Evolutionary conservation across 1,140 invertebrate genomes (phyloP).

Genomic region (Drosophila nigrodunni): DNA sequence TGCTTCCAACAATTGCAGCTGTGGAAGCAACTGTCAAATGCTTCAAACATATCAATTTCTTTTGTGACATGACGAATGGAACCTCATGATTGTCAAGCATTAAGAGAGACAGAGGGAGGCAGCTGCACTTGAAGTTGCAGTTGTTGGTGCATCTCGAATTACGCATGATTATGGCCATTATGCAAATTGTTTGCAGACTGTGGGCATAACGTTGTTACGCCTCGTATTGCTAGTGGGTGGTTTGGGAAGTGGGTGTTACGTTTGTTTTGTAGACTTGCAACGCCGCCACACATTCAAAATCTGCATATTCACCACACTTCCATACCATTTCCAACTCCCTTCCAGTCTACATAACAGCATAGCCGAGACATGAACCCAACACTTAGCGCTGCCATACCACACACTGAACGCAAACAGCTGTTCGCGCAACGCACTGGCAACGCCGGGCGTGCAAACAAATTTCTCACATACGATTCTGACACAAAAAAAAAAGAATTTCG

Average conservation of each 20-base stretch:
- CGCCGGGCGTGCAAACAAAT: neutral
- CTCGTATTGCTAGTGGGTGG: neutral
- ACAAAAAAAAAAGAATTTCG: neutral
- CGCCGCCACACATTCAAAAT: constrained; percentile 18
- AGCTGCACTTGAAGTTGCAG: constrained; percentile 19
- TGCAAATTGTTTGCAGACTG: constrained; percentile 23
- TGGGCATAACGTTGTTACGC: constrained; percentile 14
- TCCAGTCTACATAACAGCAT: constrained; percentile 31
- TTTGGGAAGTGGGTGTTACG: neutral
- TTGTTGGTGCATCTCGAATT: constrained; percentile 21
- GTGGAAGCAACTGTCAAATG: no score
- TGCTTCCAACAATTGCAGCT: no score
- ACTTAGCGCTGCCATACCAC: neutral
- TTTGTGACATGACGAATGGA: neutral
- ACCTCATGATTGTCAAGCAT: constrained; percentile 1
- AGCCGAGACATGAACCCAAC: constrained; percentile 12
- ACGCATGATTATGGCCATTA: constrained; percentile 34
- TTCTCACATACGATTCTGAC: neutral
- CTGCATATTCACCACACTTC: neutral
- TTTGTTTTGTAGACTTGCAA: constrained; percentile 9
- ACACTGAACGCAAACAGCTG: neutral
- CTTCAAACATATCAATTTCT: constrained; percentile 22
- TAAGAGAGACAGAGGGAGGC: neutral
- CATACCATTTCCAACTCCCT: neutral
- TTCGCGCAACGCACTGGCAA: neutral